These are phyloP conservation scores for Taeniopygia guttata DNA, from an alignment of 2,797 vertebrate species.

Conservation along the genomic window DNA sequence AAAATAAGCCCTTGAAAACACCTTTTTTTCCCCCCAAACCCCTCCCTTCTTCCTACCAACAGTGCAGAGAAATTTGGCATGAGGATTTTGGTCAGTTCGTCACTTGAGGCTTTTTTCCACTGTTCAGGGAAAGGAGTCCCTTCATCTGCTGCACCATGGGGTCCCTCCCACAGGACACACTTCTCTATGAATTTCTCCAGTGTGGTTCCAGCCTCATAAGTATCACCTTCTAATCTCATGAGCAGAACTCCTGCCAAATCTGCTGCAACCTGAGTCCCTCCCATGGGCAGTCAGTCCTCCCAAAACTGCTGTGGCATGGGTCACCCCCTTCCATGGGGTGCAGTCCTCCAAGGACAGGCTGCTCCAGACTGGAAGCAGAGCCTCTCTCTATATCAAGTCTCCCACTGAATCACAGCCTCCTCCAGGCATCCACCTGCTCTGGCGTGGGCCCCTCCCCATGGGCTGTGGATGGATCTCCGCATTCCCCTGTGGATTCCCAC, in stretches of 20 bases:
- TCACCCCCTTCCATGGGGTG: rapidly evolving
- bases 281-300: background rate
- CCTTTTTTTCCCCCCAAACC: background rate
- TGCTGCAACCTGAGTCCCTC: too few relatives aligned
- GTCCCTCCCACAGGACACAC: rapidly evolving
- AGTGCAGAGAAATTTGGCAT: rapidly evolving
- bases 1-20: background rate
- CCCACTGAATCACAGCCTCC: background rate
- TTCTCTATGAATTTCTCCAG: background rate
- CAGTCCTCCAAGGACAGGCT: background rate
- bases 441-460: rapidly evolving
- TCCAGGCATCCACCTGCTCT: background rate
- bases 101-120: rapidly evolving
- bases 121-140: background rate
- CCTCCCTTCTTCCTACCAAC: rapidly evolving
- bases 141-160: background rate
- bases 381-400: rapidly evolving
- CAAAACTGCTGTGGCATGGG: rapidly evolving
- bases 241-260: background rate
- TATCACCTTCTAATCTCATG: rapidly evolving
- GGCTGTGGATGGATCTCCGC: background rate
- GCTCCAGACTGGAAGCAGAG: background rate
- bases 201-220: rapidly evolving
- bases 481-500: background rate
- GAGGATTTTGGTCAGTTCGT: background rate